Percentiles rank a stretch among this genome's conserved stretches.
These are phyloP conservation scores for Quadriops clusia DNA, from an alignment of 2,888 invertebrate genomes.

Conservation along the genomic window DNA sequence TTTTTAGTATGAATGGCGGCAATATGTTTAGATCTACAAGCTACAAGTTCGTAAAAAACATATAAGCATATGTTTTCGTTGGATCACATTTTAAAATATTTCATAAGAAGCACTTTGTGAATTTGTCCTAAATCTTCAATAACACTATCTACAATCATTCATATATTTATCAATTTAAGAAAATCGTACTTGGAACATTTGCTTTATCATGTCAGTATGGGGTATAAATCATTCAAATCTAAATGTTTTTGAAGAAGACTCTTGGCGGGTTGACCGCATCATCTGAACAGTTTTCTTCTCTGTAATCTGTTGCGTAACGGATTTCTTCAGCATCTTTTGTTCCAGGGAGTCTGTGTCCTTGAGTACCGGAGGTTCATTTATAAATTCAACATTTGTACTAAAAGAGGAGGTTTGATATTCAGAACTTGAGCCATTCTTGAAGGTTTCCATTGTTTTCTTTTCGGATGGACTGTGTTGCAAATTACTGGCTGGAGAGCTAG, in stretches of 20 bases:
- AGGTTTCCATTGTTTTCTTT: conserved; percentile 22
- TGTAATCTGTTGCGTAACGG: conserved; percentile 54
- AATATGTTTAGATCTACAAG: no score
- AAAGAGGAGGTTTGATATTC: conserved; percentile 24
- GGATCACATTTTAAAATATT: no score
- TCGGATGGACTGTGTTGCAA: conserved; percentile 19
- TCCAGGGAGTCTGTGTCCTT: conserved; percentile 47
- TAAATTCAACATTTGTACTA: conserved; percentile 29
- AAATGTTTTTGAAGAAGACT: conserved; percentile 34
- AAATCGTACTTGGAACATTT: no score
- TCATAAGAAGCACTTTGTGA: no score
- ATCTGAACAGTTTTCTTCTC: conserved; percentile 58
- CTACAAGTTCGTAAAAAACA: no score
- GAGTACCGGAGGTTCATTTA: conserved; percentile 30
- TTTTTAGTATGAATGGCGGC: no score
- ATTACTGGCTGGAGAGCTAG: conserved; percentile 23
- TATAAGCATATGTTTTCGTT: no score
- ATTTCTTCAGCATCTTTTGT: conserved; percentile 54
- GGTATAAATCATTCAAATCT: conserved; percentile 27
- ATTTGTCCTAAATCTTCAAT: conserved; percentile 6
- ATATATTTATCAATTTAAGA: no score
- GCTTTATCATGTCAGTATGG: no score
- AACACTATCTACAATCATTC: conserved; percentile 4
- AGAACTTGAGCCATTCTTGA: conserved; percentile 22
- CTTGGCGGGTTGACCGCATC: conserved; percentile 37